Base-by-base conservation (phyloP, 2,888 invertebrate genomes). In the Temnothorax ravouxi region DNA sequence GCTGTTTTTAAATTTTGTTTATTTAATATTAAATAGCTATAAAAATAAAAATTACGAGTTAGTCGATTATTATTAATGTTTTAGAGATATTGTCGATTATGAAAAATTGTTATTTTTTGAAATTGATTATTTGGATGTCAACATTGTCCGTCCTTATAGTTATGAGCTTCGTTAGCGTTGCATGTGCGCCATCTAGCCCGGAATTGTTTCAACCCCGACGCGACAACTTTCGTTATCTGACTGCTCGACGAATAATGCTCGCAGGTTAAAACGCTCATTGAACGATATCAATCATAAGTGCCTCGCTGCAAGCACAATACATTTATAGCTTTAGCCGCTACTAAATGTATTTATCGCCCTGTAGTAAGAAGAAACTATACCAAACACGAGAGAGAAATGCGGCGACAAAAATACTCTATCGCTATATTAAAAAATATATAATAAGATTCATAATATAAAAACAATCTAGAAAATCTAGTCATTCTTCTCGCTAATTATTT, bases 151-250 rank as follows among this genome's bases (percentile, higher is more conserved):
- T 66, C 25, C 6, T 69, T 44, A 41, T 44, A 41, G 29, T 29
- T 56, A 71, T 6, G 8, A 56, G 21, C 3, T 13, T 52, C 29
- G 29, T 72, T 47, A 6, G 18, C 3, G 34, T 56, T 11, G 2
- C 34, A 44, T 18, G 59, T 59, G 47, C 79, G 79, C 79, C 79
- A 80, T 75, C 79, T 80, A 59, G 47, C 38, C 1, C 21, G 21
- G 1, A 38, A 59, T n/a, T 25, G 76, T 59, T 59, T 61, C 47
- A 80, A 80, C 76, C 1, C 9, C 11, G 76, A 77, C n/a, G 21
- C 74, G 50, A 52, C 25, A 79, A 79, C n/a, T 74, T 74, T 80
- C 21, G 13, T 72, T 75, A 75, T 74, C 59, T 56, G 29, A 18
- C 29, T 77, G 29, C 74, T 80, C 79, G 25, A 47, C 18, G 29